These are phyloP conservation scores for Nannobrachium achirus DNA, from an alignment of 2,113 vertebrate genomes.

Conservation along the genomic window DNA sequence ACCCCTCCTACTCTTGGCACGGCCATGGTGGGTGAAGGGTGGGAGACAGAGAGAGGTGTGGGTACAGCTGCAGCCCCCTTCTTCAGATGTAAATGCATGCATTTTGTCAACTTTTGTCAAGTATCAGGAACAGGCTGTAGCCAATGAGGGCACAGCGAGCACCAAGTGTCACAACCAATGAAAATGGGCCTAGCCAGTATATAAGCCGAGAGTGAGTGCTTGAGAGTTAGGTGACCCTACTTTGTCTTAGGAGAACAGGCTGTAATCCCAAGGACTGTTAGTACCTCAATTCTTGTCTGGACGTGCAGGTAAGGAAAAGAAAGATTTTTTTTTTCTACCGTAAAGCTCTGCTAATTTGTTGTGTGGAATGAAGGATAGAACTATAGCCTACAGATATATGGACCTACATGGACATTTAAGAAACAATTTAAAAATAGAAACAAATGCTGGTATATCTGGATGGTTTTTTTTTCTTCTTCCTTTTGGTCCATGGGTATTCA, in stretches of 20 bases:
- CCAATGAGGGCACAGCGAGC: slow-evolving; percentile 75
- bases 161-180: slow-evolving; percentile 76
- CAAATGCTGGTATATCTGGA: not conserved
- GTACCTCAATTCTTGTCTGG: slow-evolving; percentile 79
- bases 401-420: slow-evolving; percentile 3
- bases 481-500: not conserved
- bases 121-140: slow-evolving; percentile 51
- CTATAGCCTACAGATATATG: not conserved
- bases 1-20: slow-evolving; percentile 4
- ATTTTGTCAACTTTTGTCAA: slow-evolving; percentile 74
- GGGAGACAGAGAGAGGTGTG: slow-evolving; percentile 29
- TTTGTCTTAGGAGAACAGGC: slow-evolving; percentile 83
- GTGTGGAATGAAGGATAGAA: slow-evolving; percentile 16
- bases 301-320: slow-evolving; percentile 81
- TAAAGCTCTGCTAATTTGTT: slow-evolving; percentile 6
- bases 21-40: slow-evolving; percentile 29
- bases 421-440: slow-evolving; percentile 12
- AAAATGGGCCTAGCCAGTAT: slow-evolving; percentile 62
- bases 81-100: slow-evolving; percentile 70
- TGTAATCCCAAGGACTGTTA: slow-evolving; percentile 85
- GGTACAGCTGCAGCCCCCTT: slow-evolving; percentile 66
- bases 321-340: slow-evolving; percentile 10
- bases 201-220: slow-evolving; percentile 66
- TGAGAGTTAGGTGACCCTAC: slow-evolving; percentile 80
- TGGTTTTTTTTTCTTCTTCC: too few relatives aligned